Evolutionary conservation across 2,113 vertebrate genomes (phyloP), one percentile per base, ranked within the genome.

Genomic region (Halcyon malimbica): DNA sequence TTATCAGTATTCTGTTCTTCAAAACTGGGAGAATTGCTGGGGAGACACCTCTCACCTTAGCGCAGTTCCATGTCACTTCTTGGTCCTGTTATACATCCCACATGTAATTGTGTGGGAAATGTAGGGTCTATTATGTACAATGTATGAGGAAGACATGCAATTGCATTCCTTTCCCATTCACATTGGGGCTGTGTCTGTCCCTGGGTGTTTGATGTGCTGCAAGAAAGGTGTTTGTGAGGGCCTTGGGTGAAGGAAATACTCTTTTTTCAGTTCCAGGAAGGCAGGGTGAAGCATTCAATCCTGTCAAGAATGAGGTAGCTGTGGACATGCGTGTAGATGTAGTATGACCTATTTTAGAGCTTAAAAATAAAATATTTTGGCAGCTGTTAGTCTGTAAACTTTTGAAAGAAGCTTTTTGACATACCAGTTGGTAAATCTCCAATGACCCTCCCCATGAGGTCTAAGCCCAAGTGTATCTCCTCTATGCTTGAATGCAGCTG

Each of bases 71-170:
- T 33, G 31, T 0, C 11, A 42, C 7, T 18, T 53, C 70, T 70
- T 86, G 51, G 8, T 16, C 7, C 33, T 9, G 29, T 86, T 42
- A 53, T 35, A 71, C 3, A 6, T 0, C 5, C 10, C 3, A 3
- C 2, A 5, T 8, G 15, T 4, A 7, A 41, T 8, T 23, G 8
- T 54, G 48, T 17, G 31, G 29, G 25, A 71, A 64, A 42, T 4
- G 7, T 6, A 42, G 23, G 17, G 31, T 41, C 25, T 62, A 3
- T 50, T 28, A 26, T 5, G 14, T 46, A 5, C 0, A 0, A 16
- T 1, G 2, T 23, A 8, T 10, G 11, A 71, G 19, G 37, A 65
- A 92, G 48, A 12, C 16, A 5, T 14, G 42, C n/a, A 81, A 21
- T 29, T 57, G 26, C 48, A 5, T 11, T 74, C 35, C 16, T 35